phyloP scores from a whole-genome alignment of 1,140 invertebrate genomes.

The Drosophila arawakana region DNA sequence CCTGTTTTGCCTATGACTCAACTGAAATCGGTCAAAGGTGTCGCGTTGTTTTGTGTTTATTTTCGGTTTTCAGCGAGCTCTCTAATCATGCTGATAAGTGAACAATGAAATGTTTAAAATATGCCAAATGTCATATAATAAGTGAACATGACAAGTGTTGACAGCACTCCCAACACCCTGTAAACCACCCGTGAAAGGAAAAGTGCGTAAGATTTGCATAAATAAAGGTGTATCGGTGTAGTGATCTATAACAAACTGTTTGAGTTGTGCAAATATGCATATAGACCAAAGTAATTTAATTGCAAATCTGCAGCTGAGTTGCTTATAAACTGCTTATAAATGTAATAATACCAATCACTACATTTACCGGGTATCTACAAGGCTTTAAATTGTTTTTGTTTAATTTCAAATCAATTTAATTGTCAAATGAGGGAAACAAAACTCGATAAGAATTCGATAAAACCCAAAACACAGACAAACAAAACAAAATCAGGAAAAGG shows the following conservation, averaged over 20 bases:
- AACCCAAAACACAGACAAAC: constrained; percentile 5
- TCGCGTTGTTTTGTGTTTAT: background rate
- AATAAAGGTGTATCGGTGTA: background rate
- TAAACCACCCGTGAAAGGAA: background rate
- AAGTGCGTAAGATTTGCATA: background rate
- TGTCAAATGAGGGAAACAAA: constrained; percentile 17
- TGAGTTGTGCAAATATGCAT: background rate
- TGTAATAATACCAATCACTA: background rate
- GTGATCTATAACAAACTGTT: background rate
- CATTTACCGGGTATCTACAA: background rate
- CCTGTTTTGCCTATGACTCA: constrained; percentile 10
- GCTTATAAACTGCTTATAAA: too few relatives aligned
- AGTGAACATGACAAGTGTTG: background rate
- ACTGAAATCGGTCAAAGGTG: constrained; percentile 11
- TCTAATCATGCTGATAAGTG: constrained; percentile 26
- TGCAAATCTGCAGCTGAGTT: background rate
- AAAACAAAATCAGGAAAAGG: constrained; percentile 10
- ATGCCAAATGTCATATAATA: constrained; percentile 2
- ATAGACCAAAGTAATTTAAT: background rate
- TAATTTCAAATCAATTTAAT: constrained; percentile 30
- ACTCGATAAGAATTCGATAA: constrained; percentile 33
- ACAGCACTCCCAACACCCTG: background rate
- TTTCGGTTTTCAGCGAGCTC: background rate
- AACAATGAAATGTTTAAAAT: constrained; percentile 8
- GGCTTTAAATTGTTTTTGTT: constrained; percentile 9